Base-by-base conservation (phyloP, 2,797 vertebrate genomes). In the Gallirallus australis region DNA sequence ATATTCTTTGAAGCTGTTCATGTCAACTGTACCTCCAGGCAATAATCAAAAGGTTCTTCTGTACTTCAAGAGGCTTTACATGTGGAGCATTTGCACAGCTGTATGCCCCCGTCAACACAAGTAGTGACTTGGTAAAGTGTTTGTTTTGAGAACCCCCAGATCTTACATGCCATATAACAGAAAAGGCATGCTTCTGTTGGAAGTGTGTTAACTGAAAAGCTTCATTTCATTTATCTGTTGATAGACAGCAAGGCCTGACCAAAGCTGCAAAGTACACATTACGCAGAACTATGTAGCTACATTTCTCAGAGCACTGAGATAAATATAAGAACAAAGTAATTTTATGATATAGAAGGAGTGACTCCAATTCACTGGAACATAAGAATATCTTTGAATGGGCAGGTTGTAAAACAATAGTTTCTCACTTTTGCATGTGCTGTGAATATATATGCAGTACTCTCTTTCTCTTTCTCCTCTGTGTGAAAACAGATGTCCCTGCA, bases 361-460 rank as follows among this genome's bases (percentile, higher is more conserved):
- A 57, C 6, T 64, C 33, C 15, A 30, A 39, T 59, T 65, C 21
- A 28, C 6, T 57, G 48, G 24, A 81, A 57, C 27, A 35, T 72
- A 21, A 52, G 31, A 66, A 71, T 73, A 7, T 77, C 48, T 70
- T 76, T 56, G 69, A 93, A 76, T 6, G 45, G 9, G 4, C 25
- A 54, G 39, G 11, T 57, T 2, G 0, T 61, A 65, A 90, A 90
- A 7, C 35, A 42, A 3, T 12, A 72, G 6, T 17, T 73, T 80
- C 15, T 81, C 25, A 31, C 1, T 3, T 93, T 42, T 1, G 0
- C 63, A 24, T 59, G 35, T 39, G 10, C n/a, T 86, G 9, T 78
- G 61, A 68, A 47, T 70, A 54, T 1, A 1, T 33, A 31, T 2
- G 0, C 12, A 14, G 23, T 8, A 54, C 7, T 12, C 15, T 53